Evolutionary conservation across 2,888 invertebrate species (phyloP).

Genomic region (Hyppa rectilinea): DNA sequence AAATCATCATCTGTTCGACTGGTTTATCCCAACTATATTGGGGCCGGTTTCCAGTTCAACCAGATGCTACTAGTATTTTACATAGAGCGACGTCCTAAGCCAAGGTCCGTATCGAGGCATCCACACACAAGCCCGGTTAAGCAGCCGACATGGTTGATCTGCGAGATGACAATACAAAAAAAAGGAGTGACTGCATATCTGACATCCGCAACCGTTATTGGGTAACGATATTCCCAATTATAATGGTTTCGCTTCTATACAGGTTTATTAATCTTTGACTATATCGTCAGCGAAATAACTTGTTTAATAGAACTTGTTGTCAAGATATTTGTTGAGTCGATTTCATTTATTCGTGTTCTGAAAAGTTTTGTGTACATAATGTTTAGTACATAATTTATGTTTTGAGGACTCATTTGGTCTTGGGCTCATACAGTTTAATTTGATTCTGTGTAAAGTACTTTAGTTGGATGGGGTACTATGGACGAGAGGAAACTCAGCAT

Average conservation of each 20-base stretch:
- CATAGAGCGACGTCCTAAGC: too few species aligned
- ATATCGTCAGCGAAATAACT: slow-evolving; percentile 60
- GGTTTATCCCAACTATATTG: neutral
- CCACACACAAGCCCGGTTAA: too few species aligned
- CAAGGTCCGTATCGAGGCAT: too few species aligned
- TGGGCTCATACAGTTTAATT: slow-evolving; percentile 7
- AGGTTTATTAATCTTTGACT: slow-evolving; percentile 14
- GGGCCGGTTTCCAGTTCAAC: neutral
- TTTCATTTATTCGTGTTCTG: slow-evolving; percentile 48
- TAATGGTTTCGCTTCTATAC: slow-evolving; percentile 18
- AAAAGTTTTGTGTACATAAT: slow-evolving; percentile 38
- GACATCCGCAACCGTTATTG: neutral
- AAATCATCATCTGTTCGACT: too few species aligned
- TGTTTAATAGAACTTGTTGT: slow-evolving; percentile 56
- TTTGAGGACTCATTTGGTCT: neutral
- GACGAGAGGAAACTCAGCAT: neutral
- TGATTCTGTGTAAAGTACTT: neutral
- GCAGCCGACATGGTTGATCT: too few species aligned
- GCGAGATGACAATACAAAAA: too few species aligned
- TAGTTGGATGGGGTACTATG: neutral
- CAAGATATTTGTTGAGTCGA: slow-evolving; percentile 56
- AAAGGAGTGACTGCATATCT: neutral
- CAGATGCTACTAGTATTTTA: too few species aligned
- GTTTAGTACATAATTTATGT: slow-evolving; percentile 32
- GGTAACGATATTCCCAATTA: neutral